Conservation (phyloP, 1,140 invertebrate genomes). For the Piezodorus guildinii region DNA sequence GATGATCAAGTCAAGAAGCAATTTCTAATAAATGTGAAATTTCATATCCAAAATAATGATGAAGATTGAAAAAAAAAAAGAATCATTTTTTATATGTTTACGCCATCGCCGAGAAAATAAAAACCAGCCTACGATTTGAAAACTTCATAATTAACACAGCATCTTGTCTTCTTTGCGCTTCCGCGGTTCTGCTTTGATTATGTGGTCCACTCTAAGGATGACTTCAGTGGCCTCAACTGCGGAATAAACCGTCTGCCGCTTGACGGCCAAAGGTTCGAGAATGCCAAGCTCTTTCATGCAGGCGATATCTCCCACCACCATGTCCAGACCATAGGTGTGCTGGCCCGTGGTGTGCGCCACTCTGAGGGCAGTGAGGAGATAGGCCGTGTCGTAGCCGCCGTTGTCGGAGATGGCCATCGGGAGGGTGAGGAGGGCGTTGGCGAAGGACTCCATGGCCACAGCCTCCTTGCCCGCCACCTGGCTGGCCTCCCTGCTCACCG, state of each 20-base stretch:
- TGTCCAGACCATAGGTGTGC: background rate
- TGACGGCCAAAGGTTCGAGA: background rate
- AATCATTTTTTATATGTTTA: no score
- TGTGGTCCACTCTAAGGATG: constrained; percentile 6
- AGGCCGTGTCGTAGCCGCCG: background rate
- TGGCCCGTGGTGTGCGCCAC: background rate
- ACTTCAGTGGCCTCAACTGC: constrained; percentile 7
- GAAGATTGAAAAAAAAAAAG: no score
- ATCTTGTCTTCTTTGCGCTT: no score
- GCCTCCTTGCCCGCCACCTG: background rate
- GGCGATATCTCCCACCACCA: background rate
- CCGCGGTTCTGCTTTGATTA: constrained; percentile 1
- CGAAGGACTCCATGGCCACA: constrained; percentile 5
- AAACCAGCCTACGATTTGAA: no score
- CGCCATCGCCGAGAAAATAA: no score
- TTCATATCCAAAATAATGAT: no score
- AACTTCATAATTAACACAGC: no score
- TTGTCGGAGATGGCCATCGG: constrained; percentile 12
- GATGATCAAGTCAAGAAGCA: no score
- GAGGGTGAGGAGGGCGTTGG: background rate
- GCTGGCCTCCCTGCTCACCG: background rate
- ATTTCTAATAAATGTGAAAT: no score
- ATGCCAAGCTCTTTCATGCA: background rate
- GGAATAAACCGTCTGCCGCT: background rate
- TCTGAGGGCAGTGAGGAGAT: background rate